Evolutionary conservation across 92 coral and sea anemone species (phyloP).

Genomic region (Bergia sp.): DNA sequence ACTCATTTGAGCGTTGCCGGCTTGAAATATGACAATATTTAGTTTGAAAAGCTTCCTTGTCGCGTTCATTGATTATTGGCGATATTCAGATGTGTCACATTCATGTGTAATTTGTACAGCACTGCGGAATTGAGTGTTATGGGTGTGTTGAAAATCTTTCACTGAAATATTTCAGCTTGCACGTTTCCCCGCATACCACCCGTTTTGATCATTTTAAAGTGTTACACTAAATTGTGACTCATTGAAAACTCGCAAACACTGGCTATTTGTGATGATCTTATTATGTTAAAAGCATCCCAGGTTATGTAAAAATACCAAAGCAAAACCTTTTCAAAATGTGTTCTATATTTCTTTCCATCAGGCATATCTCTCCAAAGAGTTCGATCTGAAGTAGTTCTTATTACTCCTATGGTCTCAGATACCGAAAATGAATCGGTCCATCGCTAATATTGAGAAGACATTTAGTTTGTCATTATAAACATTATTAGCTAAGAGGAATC

Average conservation of each 20-base stretch:
- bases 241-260: background rate
- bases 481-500: too few relatives aligned
- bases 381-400: background rate
- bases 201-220: too few relatives aligned
- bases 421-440: background rate
- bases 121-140: background rate
- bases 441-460: background rate
- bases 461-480: background rate
- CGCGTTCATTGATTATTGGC: background rate
- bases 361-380: background rate
- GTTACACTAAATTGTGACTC: background rate
- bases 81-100: background rate
- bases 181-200: background rate
- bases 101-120: background rate
- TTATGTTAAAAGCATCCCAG: too few relatives aligned
- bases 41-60: background rate
- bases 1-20: background rate
- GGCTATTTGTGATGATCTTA: background rate
- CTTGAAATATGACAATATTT: background rate
- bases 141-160: background rate
- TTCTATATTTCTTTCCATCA: too few relatives aligned
- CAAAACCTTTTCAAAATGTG: background rate
- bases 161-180: background rate
- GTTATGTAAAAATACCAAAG: background rate
- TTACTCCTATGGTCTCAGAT: background rate